Conservation (phyloP, 92 coral and sea anemone species). For the Zoanthus solanderi region DNA sequence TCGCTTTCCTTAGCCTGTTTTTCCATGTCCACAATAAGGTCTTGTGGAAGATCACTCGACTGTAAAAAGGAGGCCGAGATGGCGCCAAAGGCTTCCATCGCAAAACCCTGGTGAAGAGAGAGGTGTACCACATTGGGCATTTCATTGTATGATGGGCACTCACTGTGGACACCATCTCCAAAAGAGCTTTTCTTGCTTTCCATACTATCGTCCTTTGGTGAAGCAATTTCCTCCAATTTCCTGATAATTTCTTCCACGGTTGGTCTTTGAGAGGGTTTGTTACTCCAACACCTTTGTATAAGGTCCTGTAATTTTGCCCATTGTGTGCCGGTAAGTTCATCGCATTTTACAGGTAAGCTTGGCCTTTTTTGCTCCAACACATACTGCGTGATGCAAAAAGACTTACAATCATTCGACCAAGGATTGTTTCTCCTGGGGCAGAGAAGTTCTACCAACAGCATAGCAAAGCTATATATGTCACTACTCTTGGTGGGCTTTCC, state of each 20-base stretch:
- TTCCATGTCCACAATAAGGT: slow-evolving; percentile 23
- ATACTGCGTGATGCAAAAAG: slow-evolving; percentile 4
- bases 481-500: slow-evolving; percentile 41
- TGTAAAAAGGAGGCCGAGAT: not conserved
- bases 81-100: not conserved
- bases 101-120: not conserved
- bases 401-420: slow-evolving; percentile 35
- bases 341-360: not conserved
- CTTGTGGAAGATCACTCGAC: not conserved
- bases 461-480: slow-evolving; percentile 54
- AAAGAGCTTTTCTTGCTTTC: not conserved
- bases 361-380: not conserved
- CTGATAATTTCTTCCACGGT: not conserved
- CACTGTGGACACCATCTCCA: not conserved
- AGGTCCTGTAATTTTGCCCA: slow-evolving; percentile 2
- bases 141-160: not conserved
- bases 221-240: not conserved
- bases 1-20: slow-evolving; percentile 33
- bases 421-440: slow-evolving; percentile 51
- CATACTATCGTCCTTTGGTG: not conserved
- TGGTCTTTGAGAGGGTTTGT: not conserved
- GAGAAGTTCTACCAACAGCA: slow-evolving; percentile 48
- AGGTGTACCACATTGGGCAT: not conserved
- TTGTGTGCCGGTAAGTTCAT: not conserved
- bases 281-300: not conserved